phyloP scores from a whole-genome alignment of 2,797 vertebrate species.

The Pteropus rufus region DNA sequence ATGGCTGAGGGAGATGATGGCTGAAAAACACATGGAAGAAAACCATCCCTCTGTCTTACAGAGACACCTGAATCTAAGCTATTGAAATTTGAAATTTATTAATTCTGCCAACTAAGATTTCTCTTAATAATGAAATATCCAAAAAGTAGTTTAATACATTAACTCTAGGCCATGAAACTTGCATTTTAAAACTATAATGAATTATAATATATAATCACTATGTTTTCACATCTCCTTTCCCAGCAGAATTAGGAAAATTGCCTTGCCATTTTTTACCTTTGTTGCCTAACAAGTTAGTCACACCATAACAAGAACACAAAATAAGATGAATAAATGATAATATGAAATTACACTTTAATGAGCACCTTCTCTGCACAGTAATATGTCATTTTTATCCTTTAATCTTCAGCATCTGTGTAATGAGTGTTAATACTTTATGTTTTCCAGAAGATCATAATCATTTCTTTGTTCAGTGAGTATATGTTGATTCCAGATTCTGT shows the following conservation, averaged over 20 bases:
- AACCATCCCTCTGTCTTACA: background rate
- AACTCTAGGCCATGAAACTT: background rate
- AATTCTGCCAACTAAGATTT: background rate
- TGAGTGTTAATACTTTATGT: background rate
- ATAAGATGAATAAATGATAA: background rate
- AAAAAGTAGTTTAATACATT: background rate
- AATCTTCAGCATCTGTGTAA: background rate
- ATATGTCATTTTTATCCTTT: background rate
- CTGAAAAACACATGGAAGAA: background rate
- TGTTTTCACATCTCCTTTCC: background rate
- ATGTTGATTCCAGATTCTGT: background rate
- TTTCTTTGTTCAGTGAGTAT: background rate
- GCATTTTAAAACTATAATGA: background rate
- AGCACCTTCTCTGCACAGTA: background rate
- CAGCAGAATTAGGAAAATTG: background rate
- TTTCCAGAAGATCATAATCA: background rate
- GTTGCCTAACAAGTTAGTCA: background rate
- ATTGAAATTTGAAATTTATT: slow-evolving; percentile 13
- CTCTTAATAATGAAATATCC: slow-evolving; percentile 27
- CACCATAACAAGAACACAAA: background rate
- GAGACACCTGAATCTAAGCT: background rate
- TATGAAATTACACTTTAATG: background rate
- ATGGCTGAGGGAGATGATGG: background rate
- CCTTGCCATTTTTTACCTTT: background rate
- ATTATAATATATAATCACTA: background rate